Conservation (phyloP, 2,888 invertebrate species). For the Taenaris catops region DNA sequence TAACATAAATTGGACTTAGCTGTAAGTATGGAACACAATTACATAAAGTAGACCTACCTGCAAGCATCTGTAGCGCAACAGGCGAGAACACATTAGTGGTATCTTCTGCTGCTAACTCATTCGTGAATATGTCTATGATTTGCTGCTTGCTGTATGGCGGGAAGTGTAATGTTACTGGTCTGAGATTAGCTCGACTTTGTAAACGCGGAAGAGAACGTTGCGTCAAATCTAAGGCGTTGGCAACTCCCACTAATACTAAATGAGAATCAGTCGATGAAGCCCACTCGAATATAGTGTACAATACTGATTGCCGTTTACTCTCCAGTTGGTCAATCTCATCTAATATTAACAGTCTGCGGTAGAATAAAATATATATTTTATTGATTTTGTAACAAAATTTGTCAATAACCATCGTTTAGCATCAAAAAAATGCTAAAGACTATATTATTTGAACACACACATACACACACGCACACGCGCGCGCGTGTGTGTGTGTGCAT, state of each 20-base stretch:
- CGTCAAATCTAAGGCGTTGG: slow-evolving; percentile 97
- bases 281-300: slow-evolving; percentile 97
- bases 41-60: no score
- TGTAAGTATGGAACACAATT: no score
- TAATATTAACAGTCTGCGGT: slow-evolving; percentile 89
- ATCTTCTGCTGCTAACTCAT: slow-evolving; percentile 85
- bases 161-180: slow-evolving; percentile 92
- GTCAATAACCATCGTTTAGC: no score
- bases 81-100: slow-evolving; percentile 87
- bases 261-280: slow-evolving; percentile 84
- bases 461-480: no score
- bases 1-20: no score
- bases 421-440: no score
- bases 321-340: slow-evolving; percentile 98
- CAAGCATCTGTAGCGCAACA: slow-evolving; percentile 93
- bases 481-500: no score
- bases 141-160: slow-evolving; percentile 95
- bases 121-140: slow-evolving; percentile 91
- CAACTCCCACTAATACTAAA: slow-evolving; percentile 93
- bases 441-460: no score
- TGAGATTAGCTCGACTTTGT: slow-evolving; percentile 70
- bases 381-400: no score
- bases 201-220: slow-evolving; percentile 93
- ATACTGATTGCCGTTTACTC: slow-evolving; percentile 89
- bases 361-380: no score